These are phyloP conservation scores for Malthinus seriepunctatus DNA, from an alignment of 2,888 invertebrate genomes.

Conservation along the genomic window DNA sequence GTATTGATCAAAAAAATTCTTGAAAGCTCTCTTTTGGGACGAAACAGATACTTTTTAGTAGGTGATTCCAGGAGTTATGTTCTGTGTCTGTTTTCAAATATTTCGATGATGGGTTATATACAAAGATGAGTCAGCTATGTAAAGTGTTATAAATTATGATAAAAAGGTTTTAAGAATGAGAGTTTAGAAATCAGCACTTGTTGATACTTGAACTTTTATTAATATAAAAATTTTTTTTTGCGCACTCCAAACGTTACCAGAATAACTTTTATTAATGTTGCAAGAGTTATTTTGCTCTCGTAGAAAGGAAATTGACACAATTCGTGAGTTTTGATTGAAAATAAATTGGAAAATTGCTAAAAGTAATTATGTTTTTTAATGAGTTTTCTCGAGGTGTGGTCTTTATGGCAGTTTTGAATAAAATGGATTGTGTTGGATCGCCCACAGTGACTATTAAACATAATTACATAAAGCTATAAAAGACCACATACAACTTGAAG, in stretches of 20 bases:
- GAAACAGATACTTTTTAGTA: not conserved
- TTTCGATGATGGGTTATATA: conserved; percentile 5
- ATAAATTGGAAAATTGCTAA: too few species aligned
- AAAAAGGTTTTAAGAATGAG: not conserved
- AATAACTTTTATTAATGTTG: too few species aligned
- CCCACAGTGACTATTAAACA: too few species aligned
- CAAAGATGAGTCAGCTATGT: conserved; percentile 3
- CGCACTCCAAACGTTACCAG: too few species aligned
- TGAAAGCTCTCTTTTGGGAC: too few species aligned
- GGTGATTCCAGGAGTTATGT: not conserved
- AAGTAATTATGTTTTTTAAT: too few species aligned
- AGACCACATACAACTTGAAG: too few species aligned
- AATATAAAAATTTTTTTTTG: not conserved
- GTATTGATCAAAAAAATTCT: too few species aligned
- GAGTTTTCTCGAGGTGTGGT: too few species aligned
- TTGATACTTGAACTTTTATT: conserved; percentile 1
- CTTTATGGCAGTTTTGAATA: too few species aligned
- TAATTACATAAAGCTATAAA: too few species aligned
- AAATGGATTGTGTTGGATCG: too few species aligned
- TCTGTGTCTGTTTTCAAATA: conserved; percentile 2
- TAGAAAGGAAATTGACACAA: not conserved
- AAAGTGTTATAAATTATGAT: not conserved
- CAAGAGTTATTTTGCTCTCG: not conserved
- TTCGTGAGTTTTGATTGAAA: not conserved
- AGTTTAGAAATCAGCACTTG: conserved; percentile 3